A percentile compares a stretch with the other conserved stretches of the same genome.
These are phyloP conservation scores for Rhabdomys pumilio DNA, from an alignment of 2,797 vertebrate species.

Conservation along the genomic window DNA sequence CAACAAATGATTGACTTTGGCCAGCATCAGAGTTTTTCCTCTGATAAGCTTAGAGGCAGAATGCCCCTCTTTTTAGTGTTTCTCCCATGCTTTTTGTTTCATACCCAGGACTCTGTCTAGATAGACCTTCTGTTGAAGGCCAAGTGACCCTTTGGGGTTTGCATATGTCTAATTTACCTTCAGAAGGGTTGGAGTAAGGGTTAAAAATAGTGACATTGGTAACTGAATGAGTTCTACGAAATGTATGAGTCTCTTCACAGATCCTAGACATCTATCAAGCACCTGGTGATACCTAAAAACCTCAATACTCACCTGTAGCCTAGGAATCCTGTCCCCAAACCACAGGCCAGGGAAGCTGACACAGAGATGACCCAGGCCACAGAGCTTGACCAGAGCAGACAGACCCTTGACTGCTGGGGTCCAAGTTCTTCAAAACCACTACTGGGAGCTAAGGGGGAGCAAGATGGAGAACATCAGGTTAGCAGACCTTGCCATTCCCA, in stretches of 20 bases:
- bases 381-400: conserved; percentile 81
- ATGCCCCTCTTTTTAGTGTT: accelerated
- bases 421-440: background rate
- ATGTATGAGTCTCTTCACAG: accelerated
- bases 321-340: conserved; percentile 86
- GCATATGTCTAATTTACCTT: background rate
- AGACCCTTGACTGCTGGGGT: background rate
- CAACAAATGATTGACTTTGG: background rate
- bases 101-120: background rate
- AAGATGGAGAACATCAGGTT: accelerated
- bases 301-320: conserved; percentile 89
- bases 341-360: conserved; percentile 83
- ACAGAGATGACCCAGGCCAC: conserved; percentile 89
- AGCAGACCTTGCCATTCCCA: accelerated
- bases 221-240: background rate
- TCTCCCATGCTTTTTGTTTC: background rate
- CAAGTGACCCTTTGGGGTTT: background rate
- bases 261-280: background rate
- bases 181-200: accelerated
- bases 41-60: accelerated
- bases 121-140: accelerated
- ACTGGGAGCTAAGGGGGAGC: background rate
- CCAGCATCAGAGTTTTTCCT: background rate
- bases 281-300: background rate
- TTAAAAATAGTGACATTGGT: accelerated